Conservation (phyloP, 2,888 invertebrate genomes). For the Slavum lentiscoides region DNA sequence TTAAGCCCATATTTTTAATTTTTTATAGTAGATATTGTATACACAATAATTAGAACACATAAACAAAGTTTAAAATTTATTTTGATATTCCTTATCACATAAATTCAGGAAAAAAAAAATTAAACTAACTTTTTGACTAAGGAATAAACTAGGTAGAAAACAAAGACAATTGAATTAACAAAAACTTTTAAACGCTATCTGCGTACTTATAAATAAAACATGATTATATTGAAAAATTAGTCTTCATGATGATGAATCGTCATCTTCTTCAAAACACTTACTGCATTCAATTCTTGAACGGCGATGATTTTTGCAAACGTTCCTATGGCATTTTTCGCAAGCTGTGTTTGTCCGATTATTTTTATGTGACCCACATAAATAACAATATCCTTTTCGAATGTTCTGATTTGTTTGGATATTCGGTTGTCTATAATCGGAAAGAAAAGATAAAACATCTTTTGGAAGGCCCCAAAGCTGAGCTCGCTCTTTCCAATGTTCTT, state of each 20-base stretch:
- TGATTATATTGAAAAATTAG: conserved; percentile 1
- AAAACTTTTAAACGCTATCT: conserved; percentile 5
- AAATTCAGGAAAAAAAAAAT: no score
- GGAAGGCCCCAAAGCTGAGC: no score
- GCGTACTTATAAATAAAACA: conserved; percentile 13
- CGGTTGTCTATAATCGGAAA: no score
- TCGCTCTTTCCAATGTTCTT: conserved; percentile 6
- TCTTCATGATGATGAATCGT: background rate
- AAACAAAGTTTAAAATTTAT: conserved; percentile 9
- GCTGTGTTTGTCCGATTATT: conserved; percentile 2
- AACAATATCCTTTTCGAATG: conserved; percentile 4
- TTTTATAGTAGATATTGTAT: background rate
- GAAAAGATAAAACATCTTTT: conserved; percentile 6
- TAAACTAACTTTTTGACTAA: background rate
- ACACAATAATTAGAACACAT: conserved; percentile 1
- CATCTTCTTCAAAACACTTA: conserved; percentile 6
- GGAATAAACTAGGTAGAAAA: conserved; percentile 9
- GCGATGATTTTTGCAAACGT: conserved; percentile 11
- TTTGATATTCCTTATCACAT: no score
- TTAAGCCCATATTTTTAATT: background rate
- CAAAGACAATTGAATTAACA: no score
- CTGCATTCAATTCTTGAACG: background rate
- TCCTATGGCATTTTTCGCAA: conserved; percentile 4
- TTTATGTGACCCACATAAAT: conserved; percentile 16
- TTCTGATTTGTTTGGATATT: background rate